These are phyloP conservation scores for fruit fly (Drosophila melanogaster) DNA, from an alignment of 1,140 invertebrate genomes.

Conservation along the genomic window Release_6_plus_ISO1_MT NT_033779.5:18746001-18746500, in stretches of 20 bases:
- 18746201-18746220: too few species aligned
- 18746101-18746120: not conserved
- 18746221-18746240: too few species aligned
- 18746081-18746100: constrained; percentile 17
- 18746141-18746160: not conserved
- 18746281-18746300: too few species aligned
- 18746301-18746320: too few species aligned
- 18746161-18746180: constrained; percentile 2
- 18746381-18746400: not conserved
- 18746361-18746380: too few species aligned
- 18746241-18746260: too few species aligned
- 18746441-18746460: constrained; percentile 15
- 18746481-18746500: constrained; percentile 74
- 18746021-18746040: constrained; percentile 36
- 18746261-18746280: too few species aligned
- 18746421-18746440: not conserved
- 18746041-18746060: constrained; percentile 28
- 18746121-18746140: not conserved
- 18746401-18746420: not conserved
- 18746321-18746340: too few species aligned
- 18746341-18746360: too few species aligned
- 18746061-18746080: constrained; percentile 28
- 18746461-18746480: constrained; percentile 36
- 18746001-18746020: constrained; percentile 62
- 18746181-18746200: not conserved